Evolutionary conservation across 1,140 invertebrate genomes (phyloP).

Genomic region (Glossosoma conforme): DNA sequence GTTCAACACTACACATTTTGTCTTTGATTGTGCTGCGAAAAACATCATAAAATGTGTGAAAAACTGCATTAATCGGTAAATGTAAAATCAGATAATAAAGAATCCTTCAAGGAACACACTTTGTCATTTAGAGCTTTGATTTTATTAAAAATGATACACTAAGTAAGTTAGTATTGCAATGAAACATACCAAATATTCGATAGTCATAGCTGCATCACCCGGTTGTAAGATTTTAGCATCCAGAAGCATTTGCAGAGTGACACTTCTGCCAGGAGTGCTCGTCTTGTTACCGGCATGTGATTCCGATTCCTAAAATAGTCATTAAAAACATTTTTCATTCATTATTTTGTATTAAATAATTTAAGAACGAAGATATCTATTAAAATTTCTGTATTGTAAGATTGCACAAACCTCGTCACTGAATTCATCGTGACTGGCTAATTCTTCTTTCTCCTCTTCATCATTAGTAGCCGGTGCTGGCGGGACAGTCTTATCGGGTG

Average conservation of each 20-base stretch:
- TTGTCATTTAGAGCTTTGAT: neutral
- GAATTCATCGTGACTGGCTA: conserved; percentile 53
- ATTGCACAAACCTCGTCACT: conserved; percentile 48
- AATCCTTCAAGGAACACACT: too few relatives aligned
- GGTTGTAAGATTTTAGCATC: conserved; percentile 76
- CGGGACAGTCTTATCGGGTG: conserved; percentile 6
- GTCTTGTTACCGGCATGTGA: conserved; percentile 47
- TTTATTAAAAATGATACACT: conserved; percentile 10
- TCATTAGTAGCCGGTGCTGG: conserved; percentile 8
- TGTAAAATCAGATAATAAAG: too few relatives aligned
- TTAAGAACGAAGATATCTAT: conserved; percentile 1
- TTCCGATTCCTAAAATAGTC: conserved; percentile 51
- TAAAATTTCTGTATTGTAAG: conserved; percentile 12
- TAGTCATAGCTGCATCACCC: conserved; percentile 74
- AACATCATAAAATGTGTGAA: too few relatives aligned
- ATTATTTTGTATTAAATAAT: too few relatives aligned
- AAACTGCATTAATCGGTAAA: too few relatives aligned
- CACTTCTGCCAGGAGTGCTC: conserved; percentile 59
- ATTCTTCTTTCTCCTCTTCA: conserved; percentile 53
- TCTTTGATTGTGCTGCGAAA: too few relatives aligned
- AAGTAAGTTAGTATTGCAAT: conserved; percentile 9
- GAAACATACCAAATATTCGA: conserved; percentile 77
- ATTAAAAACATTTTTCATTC: too few relatives aligned
- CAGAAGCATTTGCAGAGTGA: conserved; percentile 80
- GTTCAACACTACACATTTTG: too few relatives aligned